Percentiles rank a stretch among this genome's conserved stretches.
These are phyloP conservation scores for chimpanzee (Pan troglodytes) DNA, from an alignment of 2,113 vertebrate species.

Conservation along the genomic window DNA sequence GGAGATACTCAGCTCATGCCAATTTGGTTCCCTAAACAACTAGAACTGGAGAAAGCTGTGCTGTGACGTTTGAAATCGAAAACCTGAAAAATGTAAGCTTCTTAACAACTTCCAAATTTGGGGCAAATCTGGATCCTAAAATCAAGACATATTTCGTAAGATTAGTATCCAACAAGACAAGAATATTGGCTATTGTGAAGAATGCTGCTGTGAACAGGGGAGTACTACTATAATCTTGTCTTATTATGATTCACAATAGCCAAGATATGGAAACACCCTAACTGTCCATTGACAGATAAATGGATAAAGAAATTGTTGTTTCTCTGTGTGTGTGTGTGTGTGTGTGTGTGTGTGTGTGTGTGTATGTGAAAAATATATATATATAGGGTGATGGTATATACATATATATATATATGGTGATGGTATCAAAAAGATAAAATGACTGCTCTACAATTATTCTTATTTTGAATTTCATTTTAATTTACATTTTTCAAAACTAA, in stretches of 20 bases:
- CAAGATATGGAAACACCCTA: neutral
- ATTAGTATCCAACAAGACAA: neutral
- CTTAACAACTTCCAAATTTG: neutral
- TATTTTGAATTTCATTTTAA: neutral
- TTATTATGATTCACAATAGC: neutral
- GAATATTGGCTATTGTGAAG: neutral
- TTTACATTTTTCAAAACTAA: slow-evolving; percentile 23
- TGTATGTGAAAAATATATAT: neutral
- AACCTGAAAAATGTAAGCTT: neutral
- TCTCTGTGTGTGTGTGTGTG: neutral
- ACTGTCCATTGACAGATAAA: neutral
- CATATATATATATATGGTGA: too few species aligned
- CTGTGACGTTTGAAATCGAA: neutral
- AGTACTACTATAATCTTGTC: neutral
- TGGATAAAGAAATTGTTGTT: neutral
- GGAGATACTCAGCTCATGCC: neutral
- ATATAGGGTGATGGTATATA: neutral
- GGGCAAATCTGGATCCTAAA: neutral
- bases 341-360: neutral
- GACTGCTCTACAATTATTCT: neutral
- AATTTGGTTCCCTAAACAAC: neutral
- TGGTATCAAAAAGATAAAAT: neutral
- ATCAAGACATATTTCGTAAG: neutral
- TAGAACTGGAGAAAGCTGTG: neutral
- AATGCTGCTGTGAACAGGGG: neutral